Evolutionary conservation across 2,113 vertebrate genomes (phyloP).

Genomic region (Reinhardtius hippoglossoides): DNA sequence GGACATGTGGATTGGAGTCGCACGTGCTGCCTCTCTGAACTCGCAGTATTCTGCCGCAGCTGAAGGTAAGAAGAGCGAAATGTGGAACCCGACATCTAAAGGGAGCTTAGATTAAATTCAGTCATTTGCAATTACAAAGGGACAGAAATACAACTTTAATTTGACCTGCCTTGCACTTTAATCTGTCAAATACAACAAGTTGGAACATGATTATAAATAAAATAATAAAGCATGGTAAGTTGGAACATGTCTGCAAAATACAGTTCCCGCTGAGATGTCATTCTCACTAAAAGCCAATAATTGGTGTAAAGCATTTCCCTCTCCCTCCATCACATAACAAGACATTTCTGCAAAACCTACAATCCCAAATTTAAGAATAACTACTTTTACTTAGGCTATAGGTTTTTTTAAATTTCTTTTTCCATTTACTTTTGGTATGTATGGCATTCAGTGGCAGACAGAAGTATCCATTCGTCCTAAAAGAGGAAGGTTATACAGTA

Average conservation of each 20-base stretch:
- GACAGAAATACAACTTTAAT: not conserved
- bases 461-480: not conserved
- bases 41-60: conserved; percentile 41
- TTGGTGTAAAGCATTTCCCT: not conserved
- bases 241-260: not conserved
- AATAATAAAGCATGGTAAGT: not conserved
- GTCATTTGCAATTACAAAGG: too few relatives aligned
- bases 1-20: conserved; percentile 90
- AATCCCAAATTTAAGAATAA: not conserved
- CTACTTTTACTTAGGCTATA: too few relatives aligned
- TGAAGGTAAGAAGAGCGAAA: conserved; percentile 67
- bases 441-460: not conserved
- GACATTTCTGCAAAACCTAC: not conserved
- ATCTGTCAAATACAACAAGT: not conserved
- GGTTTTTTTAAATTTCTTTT: not conserved
- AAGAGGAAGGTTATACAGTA: not conserved
- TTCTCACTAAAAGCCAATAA: not conserved
- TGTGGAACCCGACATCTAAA: not conserved
- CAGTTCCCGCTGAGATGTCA: not conserved
- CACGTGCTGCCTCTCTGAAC: conserved; percentile 42
- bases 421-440: not conserved
- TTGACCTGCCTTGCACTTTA: not conserved
- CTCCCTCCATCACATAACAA: too few relatives aligned
- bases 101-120: not conserved
- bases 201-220: not conserved